Evolutionary conservation across 23 tunicate genomes (phyloP).

Genomic region (Oikopleura dioica): DNA sequence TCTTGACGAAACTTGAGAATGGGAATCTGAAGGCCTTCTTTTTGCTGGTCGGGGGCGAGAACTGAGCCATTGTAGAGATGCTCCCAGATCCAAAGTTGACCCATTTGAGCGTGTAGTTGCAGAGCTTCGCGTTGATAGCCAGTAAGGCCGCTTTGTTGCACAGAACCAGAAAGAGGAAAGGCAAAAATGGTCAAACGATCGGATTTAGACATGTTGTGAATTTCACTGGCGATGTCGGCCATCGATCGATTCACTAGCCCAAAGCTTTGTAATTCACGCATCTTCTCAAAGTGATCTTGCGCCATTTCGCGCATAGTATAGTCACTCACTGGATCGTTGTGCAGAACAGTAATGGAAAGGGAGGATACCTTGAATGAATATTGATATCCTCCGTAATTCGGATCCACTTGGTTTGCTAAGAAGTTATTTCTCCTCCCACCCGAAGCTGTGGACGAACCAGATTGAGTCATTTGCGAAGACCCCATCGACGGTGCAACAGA

Average conservation of each 20-base stretch:
- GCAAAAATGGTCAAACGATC: not conserved
- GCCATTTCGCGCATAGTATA: constrained; percentile 12
- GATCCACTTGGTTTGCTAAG: not conserved
- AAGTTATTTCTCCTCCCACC: not conserved
- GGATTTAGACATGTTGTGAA: not conserved
- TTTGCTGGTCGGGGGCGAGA: not conserved
- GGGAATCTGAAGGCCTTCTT: not conserved
- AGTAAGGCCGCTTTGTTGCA: not conserved
- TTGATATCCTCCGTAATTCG: constrained; percentile 14
- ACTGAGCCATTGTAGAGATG: not conserved
- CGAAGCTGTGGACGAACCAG: not conserved
- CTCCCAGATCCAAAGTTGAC: constrained; percentile 5
- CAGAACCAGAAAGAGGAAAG: constrained; percentile 4
- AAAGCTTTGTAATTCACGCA: not conserved
- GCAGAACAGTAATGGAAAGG: constrained; percentile 22
- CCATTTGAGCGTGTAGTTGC: not conserved
- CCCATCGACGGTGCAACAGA: not conserved
- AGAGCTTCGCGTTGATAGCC: not conserved
- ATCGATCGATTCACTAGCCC: not conserved
- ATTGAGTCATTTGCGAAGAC: not conserved
- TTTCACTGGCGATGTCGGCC: not conserved
- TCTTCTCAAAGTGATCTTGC: constrained; percentile 12
- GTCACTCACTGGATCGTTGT: constrained; percentile 18
- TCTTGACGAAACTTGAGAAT: constrained; percentile 9
- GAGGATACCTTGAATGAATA: constrained; percentile 20